These are phyloP conservation scores for Hydrophis major DNA, from an alignment of 2,797 vertebrate genomes.

Conservation along the genomic window DNA sequence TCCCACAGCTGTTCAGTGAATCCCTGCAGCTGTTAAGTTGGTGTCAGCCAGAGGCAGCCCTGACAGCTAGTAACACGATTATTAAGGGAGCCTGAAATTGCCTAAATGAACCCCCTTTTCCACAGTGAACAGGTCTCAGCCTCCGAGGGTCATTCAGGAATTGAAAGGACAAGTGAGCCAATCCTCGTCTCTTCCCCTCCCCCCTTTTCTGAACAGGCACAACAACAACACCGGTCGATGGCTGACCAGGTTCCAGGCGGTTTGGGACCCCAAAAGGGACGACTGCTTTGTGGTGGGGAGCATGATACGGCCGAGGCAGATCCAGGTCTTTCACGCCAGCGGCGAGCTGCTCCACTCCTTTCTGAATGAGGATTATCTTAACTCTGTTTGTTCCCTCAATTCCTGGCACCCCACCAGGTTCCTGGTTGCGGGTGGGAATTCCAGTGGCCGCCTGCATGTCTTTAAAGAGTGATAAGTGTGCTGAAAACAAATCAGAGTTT, in stretches of 20 bases:
- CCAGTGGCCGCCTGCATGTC: constrained; percentile 79
- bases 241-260: constrained; percentile 76
- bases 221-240: constrained; percentile 79
- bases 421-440: constrained; percentile 80
- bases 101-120: no score
- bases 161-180: neutral
- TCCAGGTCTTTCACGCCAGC: constrained; percentile 76
- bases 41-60: no score
- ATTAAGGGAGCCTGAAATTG: neutral
- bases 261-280: constrained; percentile 88
- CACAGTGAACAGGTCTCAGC: neutral
- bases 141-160: no score
- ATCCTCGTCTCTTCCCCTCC: accelerated
- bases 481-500: neutral
- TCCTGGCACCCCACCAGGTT: constrained; percentile 78
- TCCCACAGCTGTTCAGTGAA: neutral
- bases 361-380: constrained; percentile 62
- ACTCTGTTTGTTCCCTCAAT: constrained; percentile 77
- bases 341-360: constrained; percentile 74
- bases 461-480: constrained; percentile 66
- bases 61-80: neutral
- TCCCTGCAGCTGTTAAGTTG: neutral
- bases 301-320: constrained; percentile 67
- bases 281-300: constrained; percentile 83
- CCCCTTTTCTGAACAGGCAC: constrained; percentile 67